Conservation (phyloP, 2,113 vertebrate genomes). For the Arenaria interpres region DNA sequence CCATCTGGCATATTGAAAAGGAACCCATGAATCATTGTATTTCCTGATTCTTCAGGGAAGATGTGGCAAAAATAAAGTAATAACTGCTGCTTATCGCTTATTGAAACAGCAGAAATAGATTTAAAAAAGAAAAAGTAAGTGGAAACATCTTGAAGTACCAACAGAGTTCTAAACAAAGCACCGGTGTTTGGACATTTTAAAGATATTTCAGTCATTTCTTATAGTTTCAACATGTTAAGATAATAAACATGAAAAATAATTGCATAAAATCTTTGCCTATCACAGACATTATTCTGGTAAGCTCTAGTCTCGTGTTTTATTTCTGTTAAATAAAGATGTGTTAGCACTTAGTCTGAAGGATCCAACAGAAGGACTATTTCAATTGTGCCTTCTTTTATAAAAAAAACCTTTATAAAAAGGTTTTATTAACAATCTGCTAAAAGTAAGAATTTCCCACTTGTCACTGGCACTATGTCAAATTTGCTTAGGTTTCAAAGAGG, state of each 20-base stretch:
- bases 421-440: neutral
- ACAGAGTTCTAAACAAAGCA: neutral
- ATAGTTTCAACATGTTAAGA: neutral
- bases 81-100: neutral
- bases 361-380: neutral
- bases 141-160: neutral
- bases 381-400: neutral
- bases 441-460: neutral
- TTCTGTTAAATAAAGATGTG: neutral
- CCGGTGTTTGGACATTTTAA: neutral
- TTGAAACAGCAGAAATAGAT: neutral
- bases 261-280: neutral
- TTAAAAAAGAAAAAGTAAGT: neutral
- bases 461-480: neutral
- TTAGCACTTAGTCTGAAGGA: neutral
- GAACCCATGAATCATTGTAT: neutral
- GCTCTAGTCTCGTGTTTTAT: neutral
- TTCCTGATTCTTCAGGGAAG: neutral
- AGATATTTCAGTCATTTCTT: neutral
- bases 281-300: neutral
- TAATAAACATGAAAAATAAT: neutral
- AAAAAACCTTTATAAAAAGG: neutral
- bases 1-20: neutral
- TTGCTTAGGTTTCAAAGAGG: neutral
- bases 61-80: neutral